phyloP scores from a whole-genome alignment of 2,113 vertebrate genomes.

The Lepidothrix coronata region DNA sequence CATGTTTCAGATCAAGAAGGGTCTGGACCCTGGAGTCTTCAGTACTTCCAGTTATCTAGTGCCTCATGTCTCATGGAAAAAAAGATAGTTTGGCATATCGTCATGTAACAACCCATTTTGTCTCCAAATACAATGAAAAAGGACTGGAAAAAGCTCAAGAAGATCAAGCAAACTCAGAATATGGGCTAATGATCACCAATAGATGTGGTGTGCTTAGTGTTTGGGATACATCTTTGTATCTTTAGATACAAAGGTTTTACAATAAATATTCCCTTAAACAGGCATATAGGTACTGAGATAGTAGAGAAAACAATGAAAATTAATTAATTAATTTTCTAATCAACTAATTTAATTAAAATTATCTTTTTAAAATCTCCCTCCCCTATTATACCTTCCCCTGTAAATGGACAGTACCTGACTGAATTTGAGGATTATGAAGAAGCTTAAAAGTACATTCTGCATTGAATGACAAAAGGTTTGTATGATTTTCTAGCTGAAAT shows the following conservation, averaged over 20 bases:
- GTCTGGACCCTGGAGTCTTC: background rate
- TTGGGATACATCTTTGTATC: background rate
- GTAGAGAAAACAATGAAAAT: background rate
- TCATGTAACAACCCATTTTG: background rate
- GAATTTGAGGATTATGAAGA: background rate
- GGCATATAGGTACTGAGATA: background rate
- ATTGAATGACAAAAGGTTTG: background rate
- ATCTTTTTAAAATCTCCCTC: background rate
- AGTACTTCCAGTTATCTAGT: background rate
- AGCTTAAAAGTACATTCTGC: background rate
- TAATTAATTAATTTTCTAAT: background rate
- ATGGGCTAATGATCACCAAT: background rate
- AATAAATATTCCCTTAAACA: background rate
- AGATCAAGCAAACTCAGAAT: background rate
- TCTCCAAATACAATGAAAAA: background rate
- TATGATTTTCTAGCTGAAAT: background rate
- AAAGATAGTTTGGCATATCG: background rate
- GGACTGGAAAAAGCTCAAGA: background rate
- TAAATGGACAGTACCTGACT: background rate
- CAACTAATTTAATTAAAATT: background rate
- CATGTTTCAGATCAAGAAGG: background rate
- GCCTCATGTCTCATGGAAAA: background rate
- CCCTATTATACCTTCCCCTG: background rate
- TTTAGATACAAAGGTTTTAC: background rate
- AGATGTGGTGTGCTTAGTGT: background rate